Evolutionary conservation across 2,113 vertebrate species (phyloP).

Genomic region (Myocastor coypus): DNA sequence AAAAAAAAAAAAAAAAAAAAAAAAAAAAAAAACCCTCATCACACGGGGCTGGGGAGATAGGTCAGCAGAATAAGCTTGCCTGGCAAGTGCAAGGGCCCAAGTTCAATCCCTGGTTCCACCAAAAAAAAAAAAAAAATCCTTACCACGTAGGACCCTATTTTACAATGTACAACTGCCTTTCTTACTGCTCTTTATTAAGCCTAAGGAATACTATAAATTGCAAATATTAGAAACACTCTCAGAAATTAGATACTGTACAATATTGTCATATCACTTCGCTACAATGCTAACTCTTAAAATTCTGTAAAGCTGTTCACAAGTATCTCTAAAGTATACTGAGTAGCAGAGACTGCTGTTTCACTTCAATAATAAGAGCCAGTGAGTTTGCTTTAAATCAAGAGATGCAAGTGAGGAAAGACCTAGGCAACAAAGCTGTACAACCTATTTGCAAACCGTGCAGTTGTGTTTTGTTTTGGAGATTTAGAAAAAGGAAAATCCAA

Average conservation of each 20-base stretch:
- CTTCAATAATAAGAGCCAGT: not conserved
- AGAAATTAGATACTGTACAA: not conserved
- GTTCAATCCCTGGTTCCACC: too few species aligned
- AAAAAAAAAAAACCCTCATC: not conserved
- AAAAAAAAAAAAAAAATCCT: too few species aligned
- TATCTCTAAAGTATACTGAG: not conserved
- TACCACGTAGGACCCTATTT: not conserved
- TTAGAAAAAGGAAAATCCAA: conserved; percentile 45
- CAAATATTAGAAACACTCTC: conserved; percentile 3
- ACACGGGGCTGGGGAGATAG: too few species aligned
- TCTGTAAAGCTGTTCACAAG: conserved; percentile 13
- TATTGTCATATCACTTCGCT: not conserved
- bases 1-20: not conserved
- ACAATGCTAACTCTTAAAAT: conserved; percentile 50
- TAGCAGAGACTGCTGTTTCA: not conserved
- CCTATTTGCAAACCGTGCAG: not conserved
- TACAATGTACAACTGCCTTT: not conserved
- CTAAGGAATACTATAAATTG: conserved; percentile 37
- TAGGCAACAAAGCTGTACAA: conserved; percentile 4
- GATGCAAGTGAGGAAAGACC: not conserved
- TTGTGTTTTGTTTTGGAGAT: not conserved
- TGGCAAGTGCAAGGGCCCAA: too few species aligned
- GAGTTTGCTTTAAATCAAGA: not conserved
- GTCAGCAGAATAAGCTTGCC: too few species aligned
- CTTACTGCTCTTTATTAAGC: not conserved